Evolutionary conservation across 1,140 invertebrate species (phyloP), one percentile per base, ranked within the genome.

Genomic region (Halictus rubicundus): DNA sequence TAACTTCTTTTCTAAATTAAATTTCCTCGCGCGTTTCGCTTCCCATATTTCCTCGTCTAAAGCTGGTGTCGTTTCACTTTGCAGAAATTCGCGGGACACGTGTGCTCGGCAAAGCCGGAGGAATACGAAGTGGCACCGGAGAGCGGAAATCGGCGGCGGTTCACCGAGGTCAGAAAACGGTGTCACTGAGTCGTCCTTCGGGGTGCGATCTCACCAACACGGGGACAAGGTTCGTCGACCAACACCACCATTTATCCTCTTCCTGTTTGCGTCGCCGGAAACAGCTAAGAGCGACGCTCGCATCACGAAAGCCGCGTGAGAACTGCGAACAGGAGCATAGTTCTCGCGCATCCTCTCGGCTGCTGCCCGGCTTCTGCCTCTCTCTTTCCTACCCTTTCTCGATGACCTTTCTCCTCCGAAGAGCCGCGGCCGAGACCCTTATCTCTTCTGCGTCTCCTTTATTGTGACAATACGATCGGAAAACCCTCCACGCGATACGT

Each of bases 301-400:
- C 80, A 52, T 66, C n/a, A 61, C 72, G 81, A 81, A 69, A 74
- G 85, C 64, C 81, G 85, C 87, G 87, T 80, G 84, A 77, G 65
- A 73, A 88, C 87, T 88, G 87, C 78, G 79, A 76, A 23, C 61
- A 60, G 68, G 52, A 71, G 27, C 66, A 27, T 42, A 60, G 23
- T 21, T 25, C 59, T 65, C n/a, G 84, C 84, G 84, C 84, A 86
- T 81, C 84, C 84, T 85, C 83, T 25, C 61, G 19, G 82, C 46
- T 70, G 75, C 49, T 65, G 71, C 32, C 32, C 10, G 0, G 42
- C 42, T 14, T 14, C 42, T 46, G 32, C 32, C 42, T 46, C 42
- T 46, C 42, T 57, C 69, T 76, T 61, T 75, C 61, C 68, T 68
- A 72, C 76, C 60, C 75, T 69, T 16, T 60, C 42, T 42, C 25